Evolutionary conservation across 2,888 invertebrate species (phyloP), one percentile per base, ranked within the genome.

Genomic region (Trichogramma dendrolimi): DNA sequence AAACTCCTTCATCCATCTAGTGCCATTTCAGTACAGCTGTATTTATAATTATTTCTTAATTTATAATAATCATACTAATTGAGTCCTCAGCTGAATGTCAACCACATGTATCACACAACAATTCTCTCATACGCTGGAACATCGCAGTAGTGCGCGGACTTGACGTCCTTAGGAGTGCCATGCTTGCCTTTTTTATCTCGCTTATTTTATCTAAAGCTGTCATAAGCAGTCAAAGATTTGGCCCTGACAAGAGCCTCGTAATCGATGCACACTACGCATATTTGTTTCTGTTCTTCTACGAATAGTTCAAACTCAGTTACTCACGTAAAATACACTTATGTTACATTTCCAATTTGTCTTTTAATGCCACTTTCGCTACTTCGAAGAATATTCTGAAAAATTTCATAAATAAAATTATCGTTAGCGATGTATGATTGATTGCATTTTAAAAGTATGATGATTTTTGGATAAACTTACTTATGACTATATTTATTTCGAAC

Each of bases 401-500:
- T 39, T 7, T 40, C 14, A 40, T 54, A 6, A 7, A 44, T 27
- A 10, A 54, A 44, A 39, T 6, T 4, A 4, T 39, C 27, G 38
- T 50, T 50, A 50, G n/a, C n/a, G n/a, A n/a, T n/a, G n/a, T 41
- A 53, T 53, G n/a, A 41, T 10, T 51, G 2, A 8, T 10, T 47
- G 51, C 44, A 40, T 11, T 27, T 44, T 47, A 44, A 11, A 38
- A 6, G 40, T 40, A 40, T 8, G 7, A 39, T 39, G 54, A 43
- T 10, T 54, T 41, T 14, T 11, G 53, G 41, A 38, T 60, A 14
- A 52, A 81, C 84, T 82, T 80, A 86, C 86, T 88, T 88, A 80
- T 97, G 96, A 4, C 94, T 93, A 79, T 97, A 97, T 82, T 97
- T 97, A 79, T 90, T 92, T 68, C 89, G 83, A 59, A 96, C 90